A percentile compares a stretch with the other conserved stretches of the same genome.
Evolutionary conservation across 2,113 vertebrate species (phyloP).

Genomic region (Bos taurus): DNA sequence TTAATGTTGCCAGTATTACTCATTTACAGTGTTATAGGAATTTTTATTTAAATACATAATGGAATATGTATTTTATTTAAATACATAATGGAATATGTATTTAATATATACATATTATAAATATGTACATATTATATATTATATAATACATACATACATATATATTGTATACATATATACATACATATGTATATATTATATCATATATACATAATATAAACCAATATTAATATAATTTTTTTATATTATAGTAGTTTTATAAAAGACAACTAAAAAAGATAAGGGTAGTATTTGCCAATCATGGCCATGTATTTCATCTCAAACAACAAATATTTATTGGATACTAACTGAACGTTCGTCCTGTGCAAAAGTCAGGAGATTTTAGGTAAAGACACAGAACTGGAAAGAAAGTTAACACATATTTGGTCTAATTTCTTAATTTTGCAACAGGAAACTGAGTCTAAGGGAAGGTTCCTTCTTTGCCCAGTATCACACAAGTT

Average conservation of each 20-base stretch:
- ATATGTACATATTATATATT: no score
- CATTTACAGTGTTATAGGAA: neutral
- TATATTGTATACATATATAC: no score
- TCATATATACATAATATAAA: no score
- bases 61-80: neutral
- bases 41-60: neutral
- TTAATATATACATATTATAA: no score
- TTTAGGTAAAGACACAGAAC: neutral
- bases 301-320: neutral
- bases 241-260: neutral
- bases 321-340: neutral
- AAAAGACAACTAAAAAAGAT: neutral
- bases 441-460: neutral
- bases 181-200: no score
- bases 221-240: no score
- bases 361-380: neutral
- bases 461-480: neutral
- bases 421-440: neutral
- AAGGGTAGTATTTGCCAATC: neutral
- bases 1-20: neutral
- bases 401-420: neutral
- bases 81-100: no score
- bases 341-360: neutral
- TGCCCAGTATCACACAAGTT: neutral
- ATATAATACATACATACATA: no score